Evolutionary conservation across 2,113 vertebrate species (phyloP), one percentile per base, ranked within the genome.

Genomic region (Hippolais icterina): DNA sequence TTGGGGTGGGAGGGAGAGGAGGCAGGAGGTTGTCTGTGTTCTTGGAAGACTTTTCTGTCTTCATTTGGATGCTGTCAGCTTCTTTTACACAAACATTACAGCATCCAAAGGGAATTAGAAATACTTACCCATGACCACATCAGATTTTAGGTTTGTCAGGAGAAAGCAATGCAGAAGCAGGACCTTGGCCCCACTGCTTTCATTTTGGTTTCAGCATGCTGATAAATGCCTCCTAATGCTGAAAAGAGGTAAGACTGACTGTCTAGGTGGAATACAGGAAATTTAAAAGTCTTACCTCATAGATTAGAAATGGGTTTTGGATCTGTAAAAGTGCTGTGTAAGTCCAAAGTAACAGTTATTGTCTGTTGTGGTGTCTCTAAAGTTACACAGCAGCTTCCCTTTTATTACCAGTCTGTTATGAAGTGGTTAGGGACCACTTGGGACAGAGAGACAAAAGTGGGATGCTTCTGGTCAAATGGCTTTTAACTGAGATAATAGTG

Each of bases 51-150:
- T 89, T 83, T 94, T 92, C 82, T 68, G 13, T 90, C 82, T 93
- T 81, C 68, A 5, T 94, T 96, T 94, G 94, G 95, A 94, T 86
- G 39, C 89, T 77, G 94, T 94, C 87, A 91, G 89, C 90, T 95
- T 90, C 75, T 96, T 92, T 93, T 91, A 83, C 85, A 86, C 84
- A 97, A 96, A 96, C 91, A 93, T 97, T 96, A 97, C 96, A 57
- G 64, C 89, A 86, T 97, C 94, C 65, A 50, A 81, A 57, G 87
- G 94, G 96, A 96, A 97, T 97, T 96, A 94, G 87, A 94, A 95
- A 83, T 88, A 49, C 91, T 93, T 89, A 92, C 60, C 87, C 89
- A 25, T 97, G 84, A 97, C 95, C 94, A 88, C 96, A 23, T 89
- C 96, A 96, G 72, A 87, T 75, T 75, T 69, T 88, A 52, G 60